A percentile compares a stretch with the other conserved stretches of the same genome.
These are phyloP conservation scores for Lasioglossum zephyrum DNA, from an alignment of 2,888 invertebrate genomes.

Conservation along the genomic window DNA sequence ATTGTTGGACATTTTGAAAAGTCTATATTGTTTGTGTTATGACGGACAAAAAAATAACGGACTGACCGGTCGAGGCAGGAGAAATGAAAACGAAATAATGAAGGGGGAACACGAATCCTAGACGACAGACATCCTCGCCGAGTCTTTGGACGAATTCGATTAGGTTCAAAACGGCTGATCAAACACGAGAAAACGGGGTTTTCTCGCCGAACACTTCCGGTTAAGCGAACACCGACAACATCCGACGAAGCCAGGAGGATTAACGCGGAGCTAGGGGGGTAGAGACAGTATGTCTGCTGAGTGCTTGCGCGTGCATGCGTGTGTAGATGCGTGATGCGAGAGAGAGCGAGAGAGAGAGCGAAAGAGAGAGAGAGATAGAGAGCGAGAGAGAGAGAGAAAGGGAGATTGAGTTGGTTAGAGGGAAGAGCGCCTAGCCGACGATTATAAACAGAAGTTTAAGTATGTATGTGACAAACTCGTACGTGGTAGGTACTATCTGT, in stretches of 20 bases:
- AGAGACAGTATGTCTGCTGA: slow-evolving; percentile 22
- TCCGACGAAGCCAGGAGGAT: slow-evolving; percentile 17
- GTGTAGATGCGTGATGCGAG: neutral
- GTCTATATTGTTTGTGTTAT: slow-evolving; percentile 83
- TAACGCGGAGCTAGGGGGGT: slow-evolving; percentile 27
- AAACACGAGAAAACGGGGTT: slow-evolving; percentile 9
- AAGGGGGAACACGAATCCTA: slow-evolving; percentile 28
- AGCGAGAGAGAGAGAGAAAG: slow-evolving; percentile 23
- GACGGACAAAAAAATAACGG: slow-evolving; percentile 65
- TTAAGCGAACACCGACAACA: slow-evolving; percentile 41
- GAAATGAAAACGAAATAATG: neutral
- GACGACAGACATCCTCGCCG: slow-evolving; percentile 32
- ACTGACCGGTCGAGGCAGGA: slow-evolving; percentile 48
- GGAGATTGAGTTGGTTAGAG: slow-evolving; percentile 26
- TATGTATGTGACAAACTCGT: slow-evolving; percentile 71
- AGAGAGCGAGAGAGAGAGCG: neutral
- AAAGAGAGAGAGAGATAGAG: slow-evolving; percentile 5
- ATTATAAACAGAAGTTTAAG: slow-evolving; percentile 47
- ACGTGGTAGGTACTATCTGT: slow-evolving; percentile 74
- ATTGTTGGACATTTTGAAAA: slow-evolving; percentile 84
- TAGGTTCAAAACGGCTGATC: neutral
- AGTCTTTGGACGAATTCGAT: slow-evolving; percentile 36
- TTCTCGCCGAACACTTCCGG: slow-evolving; percentile 33
- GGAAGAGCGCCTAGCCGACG: slow-evolving; percentile 23
- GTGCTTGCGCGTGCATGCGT: neutral